A percentile compares a stretch with the other conserved stretches of the same genome.
Conservation (phyloP, 2,888 invertebrate species). For the Macrophya alboannulata region DNA sequence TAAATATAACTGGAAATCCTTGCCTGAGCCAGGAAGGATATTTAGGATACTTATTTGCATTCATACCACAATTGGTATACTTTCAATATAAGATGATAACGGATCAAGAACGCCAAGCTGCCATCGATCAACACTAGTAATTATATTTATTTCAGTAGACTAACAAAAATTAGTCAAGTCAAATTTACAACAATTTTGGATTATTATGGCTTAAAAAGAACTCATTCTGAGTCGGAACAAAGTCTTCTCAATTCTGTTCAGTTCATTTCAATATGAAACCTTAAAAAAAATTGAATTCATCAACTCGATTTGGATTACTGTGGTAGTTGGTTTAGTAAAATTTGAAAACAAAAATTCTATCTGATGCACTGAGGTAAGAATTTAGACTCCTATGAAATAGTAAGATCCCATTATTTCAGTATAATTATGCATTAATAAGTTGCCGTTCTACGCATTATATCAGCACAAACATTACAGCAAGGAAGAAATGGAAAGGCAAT, state of each 20-base stretch:
- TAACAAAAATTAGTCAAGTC: background rate
- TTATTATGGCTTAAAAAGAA: background rate
- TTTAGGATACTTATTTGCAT: slow-evolving; percentile 86
- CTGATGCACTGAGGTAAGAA: too few species aligned
- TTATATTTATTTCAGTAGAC: slow-evolving; percentile 58
- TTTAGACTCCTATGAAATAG: background rate
- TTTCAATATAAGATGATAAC: slow-evolving; percentile 88
- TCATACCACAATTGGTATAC: slow-evolving; percentile 88
- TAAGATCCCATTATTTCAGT: background rate
- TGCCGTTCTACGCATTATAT: too few species aligned
- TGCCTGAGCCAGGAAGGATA: slow-evolving; percentile 86
- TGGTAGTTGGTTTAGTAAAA: background rate
- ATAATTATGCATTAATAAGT: background rate
- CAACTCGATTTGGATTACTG: background rate
- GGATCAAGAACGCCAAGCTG: slow-evolving; percentile 83
- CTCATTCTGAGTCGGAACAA: background rate
- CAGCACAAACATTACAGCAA: too few species aligned
- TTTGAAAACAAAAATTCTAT: background rate
- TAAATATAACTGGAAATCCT: slow-evolving; percentile 92
- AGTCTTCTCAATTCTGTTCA: background rate
- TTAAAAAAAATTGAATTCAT: background rate
- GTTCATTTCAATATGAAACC: background rate
- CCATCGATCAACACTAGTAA: slow-evolving; percentile 83
- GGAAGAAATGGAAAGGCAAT: background rate
- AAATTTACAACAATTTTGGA: background rate